These are phyloP conservation scores for Falco peregrinus DNA, from an alignment of 2,797 vertebrate genomes.

Conservation along the genomic window DNA sequence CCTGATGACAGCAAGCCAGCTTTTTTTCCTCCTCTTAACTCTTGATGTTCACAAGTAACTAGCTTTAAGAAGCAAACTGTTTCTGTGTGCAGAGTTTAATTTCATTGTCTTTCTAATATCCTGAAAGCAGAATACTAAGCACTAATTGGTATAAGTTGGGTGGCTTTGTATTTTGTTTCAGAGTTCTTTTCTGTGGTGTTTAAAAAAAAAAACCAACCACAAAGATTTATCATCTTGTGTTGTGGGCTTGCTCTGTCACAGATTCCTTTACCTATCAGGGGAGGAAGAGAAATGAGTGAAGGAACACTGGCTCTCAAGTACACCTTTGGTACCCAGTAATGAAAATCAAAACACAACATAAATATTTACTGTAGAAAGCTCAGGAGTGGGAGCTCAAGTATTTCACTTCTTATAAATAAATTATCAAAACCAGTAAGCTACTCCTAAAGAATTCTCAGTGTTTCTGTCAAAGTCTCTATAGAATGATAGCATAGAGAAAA, in stretches of 20 bases:
- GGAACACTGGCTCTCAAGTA: background rate
- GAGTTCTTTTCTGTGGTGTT: background rate
- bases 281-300: background rate
- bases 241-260: background rate
- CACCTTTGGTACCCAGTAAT: background rate
- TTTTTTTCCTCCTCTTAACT: background rate
- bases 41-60: background rate
- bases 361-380: background rate
- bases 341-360: background rate
- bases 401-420: slow-evolving; percentile 7
- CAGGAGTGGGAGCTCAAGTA: background rate
- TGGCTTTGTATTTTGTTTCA: background rate
- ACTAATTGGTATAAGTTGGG: background rate
- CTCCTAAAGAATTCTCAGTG: background rate
- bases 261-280: background rate
- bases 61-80: background rate
- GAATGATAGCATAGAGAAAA: background rate
- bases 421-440: background rate
- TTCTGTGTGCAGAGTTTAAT: background rate
- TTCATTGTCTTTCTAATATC: background rate
- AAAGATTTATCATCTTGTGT: background rate
- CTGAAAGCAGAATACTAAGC: background rate
- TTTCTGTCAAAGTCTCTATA: background rate
- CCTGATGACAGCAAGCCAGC: background rate
- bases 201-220: no score